These are phyloP conservation scores for Acipenser ruthenus DNA, from an alignment of 2,797 vertebrate genomes.

Conservation along the genomic window DNA sequence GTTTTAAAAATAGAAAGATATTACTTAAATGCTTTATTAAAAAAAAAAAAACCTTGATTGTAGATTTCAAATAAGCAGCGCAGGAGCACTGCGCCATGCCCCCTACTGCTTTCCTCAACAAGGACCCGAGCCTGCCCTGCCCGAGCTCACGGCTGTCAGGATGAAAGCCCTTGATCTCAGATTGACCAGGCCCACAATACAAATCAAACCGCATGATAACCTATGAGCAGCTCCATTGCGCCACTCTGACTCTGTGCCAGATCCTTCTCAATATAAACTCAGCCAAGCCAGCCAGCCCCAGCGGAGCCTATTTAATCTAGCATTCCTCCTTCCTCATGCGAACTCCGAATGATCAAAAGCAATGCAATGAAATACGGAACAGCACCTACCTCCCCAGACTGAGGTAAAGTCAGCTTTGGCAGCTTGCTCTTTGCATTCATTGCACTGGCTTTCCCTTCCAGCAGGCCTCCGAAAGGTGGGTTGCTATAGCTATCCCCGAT, in stretches of 20 bases:
- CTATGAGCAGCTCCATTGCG: conserved; percentile 27
- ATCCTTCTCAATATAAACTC: conserved; percentile 21
- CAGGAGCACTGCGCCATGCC: too few relatives aligned
- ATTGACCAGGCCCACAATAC: too few relatives aligned
- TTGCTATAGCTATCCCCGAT: conserved; percentile 78
- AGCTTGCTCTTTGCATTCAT: conserved; percentile 79
- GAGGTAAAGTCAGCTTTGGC: conserved; percentile 84
- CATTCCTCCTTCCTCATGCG: not conserved
- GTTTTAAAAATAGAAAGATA: too few relatives aligned
- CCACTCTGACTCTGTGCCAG: conserved; percentile 25
- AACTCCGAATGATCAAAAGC: too few relatives aligned
- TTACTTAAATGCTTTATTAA: too few relatives aligned
- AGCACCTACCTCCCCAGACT: conserved; percentile 83
- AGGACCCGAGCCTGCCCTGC: too few relatives aligned
- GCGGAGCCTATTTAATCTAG: conserved; percentile 8
- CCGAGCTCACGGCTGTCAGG: too few relatives aligned
- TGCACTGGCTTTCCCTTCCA: conserved; percentile 67
- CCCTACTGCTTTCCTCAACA: too few relatives aligned
- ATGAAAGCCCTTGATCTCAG: too few relatives aligned
- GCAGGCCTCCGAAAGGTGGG: conserved; percentile 67
- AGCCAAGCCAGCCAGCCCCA: conserved; percentile 18
- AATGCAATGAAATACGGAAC: too few relatives aligned
- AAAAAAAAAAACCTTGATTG: too few relatives aligned
- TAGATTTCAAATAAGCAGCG: too few relatives aligned
- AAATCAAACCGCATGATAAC: conserved; percentile 17